Evolutionary conservation across 2,888 invertebrate species (phyloP).

Genomic region (Nebria brevicollis): DNA sequence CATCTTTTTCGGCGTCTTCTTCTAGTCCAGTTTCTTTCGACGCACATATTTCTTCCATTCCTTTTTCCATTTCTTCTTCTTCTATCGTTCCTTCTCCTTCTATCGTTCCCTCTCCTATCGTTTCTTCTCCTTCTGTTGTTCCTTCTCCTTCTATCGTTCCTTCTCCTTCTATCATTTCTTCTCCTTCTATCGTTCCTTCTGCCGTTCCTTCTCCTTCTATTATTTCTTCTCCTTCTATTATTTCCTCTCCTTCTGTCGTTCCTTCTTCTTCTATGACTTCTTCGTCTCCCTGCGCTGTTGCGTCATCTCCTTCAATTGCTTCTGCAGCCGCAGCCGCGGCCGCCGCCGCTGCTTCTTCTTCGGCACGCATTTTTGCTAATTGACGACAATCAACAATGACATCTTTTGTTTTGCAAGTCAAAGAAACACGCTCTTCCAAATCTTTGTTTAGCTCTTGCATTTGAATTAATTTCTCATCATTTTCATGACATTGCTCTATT

Average conservation of each 20-base stretch:
- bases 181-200: not conserved
- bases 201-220: not conserved
- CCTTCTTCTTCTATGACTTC: not conserved
- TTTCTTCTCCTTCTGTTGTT: not conserved
- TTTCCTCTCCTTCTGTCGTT: not conserved
- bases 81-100: not conserved
- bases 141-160: not conserved
- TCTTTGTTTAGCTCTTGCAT: conserved; percentile 10
- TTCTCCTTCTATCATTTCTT: not conserved
- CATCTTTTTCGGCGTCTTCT: not conserved
- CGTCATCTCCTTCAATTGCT: not conserved
- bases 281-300: not conserved
- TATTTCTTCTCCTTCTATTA: not conserved
- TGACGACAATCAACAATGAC: not conserved
- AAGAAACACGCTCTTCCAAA: conserved; percentile 7
- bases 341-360: not conserved
- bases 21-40: not conserved
- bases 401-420: conserved; percentile 13
- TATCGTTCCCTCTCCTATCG: not conserved
- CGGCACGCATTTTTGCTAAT: not conserved
- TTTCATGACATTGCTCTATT: not conserved
- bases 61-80: not conserved
- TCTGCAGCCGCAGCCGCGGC: not conserved
- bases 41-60: not conserved
- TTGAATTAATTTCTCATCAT: not conserved